Evolutionary conservation across 2,113 vertebrate species (phyloP).

Genomic region (Prochilodus magdalenae): DNA sequence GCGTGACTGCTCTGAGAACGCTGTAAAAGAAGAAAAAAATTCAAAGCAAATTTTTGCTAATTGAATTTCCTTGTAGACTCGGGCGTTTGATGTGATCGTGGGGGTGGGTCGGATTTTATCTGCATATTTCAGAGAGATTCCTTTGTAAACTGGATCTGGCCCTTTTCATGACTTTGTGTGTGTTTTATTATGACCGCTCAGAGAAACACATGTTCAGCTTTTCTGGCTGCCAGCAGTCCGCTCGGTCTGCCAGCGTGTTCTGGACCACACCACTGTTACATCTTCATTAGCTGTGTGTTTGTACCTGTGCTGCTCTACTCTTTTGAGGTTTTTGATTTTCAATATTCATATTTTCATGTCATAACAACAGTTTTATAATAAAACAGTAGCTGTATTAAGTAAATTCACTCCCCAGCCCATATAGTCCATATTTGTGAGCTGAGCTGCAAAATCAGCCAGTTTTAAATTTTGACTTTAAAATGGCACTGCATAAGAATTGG

Average conservation of each 20-base stretch:
- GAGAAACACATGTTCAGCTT: conserved; percentile 19
- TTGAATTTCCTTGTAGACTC: conserved; percentile 31
- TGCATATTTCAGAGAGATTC: conserved; percentile 19
- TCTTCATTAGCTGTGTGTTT: conserved; percentile 18
- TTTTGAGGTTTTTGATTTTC: no score
- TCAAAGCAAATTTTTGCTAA: not conserved
- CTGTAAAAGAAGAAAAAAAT: not conserved
- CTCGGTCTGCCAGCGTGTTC: conserved; percentile 3
- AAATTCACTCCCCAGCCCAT: no score
- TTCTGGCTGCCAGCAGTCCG: conserved; percentile 25
- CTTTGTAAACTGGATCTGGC: conserved; percentile 14
- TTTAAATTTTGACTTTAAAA: no score
- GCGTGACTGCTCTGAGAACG: not conserved
- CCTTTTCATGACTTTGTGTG: conserved; percentile 20
- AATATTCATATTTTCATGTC: no score
- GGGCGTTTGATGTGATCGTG: not conserved
- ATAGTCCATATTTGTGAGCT: no score
- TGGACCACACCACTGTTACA: not conserved
- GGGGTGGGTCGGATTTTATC: conserved; percentile 15
- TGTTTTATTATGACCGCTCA: conserved; percentile 7
- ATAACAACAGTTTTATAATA: no score
- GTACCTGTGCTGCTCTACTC: no score
- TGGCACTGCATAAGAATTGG: no score
- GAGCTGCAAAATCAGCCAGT: no score
- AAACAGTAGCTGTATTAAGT: no score